Evolutionary conservation across 2,888 invertebrate species (phyloP), one percentile per base, ranked within the genome.

Genomic region (Sicus ferrugineus): DNA sequence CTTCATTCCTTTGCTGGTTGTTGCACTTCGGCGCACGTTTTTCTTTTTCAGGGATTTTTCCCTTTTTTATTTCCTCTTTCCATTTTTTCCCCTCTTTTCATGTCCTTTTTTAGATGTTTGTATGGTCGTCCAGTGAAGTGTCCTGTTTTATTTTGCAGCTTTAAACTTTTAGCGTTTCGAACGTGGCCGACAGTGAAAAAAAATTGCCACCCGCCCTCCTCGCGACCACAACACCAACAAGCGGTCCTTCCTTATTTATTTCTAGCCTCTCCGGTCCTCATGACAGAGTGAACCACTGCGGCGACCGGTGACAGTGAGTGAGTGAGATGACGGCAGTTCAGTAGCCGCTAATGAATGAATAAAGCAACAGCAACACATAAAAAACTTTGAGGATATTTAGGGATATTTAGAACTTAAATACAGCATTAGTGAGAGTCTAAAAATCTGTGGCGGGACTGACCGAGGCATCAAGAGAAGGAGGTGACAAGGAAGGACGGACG

Each of bases 351-450:
- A 5, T 11, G 38, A 16, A 3, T 46, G 46, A 46, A 1, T 3
- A 14, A 23, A 28, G 26, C 26, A 42, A 63, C 28, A 63, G 28
- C 14, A 42, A 56, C 31, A 54, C 26, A 54, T 56, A 34, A 66
- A 66, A 38, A n/a, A 66, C 54, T 54, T 42, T 56, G 54, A 58
- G 68, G 68, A 68, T 65, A 65, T 69, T 69, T 59, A 69, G 54
- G 68, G 68, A 68, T 65, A 65, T 69, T 69, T 59, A 69, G 54
- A 63, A 64, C 63, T 69, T 69, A 69, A 69, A 64, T 64, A 19
- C 56, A 46, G 59, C 65, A 69, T 69, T 69, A 64, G 69, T 59
- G 65, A 56, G 56, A 56, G 65, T 69, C 58, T 64, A 69, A 69
- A 21, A 65, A 64, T 65, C 61, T 69, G 69, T 65, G 69, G 69